A percentile compares a stretch with the other conserved stretches of the same genome.
phyloP scores from a whole-genome alignment of 1,140 invertebrate species.

The Cydia fagiglandana region DNA sequence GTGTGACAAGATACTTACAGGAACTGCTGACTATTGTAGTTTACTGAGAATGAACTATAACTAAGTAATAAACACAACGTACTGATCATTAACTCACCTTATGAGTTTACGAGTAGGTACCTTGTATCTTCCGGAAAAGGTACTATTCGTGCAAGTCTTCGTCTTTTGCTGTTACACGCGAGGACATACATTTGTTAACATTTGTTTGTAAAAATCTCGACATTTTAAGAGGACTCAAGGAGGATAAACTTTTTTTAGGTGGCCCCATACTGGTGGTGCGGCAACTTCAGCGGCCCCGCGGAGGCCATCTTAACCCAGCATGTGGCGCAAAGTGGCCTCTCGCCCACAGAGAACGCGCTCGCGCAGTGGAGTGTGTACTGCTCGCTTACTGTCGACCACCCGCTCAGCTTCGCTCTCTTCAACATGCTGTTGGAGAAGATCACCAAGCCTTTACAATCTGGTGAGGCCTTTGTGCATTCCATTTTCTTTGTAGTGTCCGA shows the following conservation, averaged over 20 bases:
- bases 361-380: conserved; percentile 89
- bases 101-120: no score
- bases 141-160: no score
- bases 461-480: conserved; percentile 44
- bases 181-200: no score
- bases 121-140: no score
- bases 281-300: conserved; percentile 89
- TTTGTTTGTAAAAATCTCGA: no score
- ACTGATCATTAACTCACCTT: no score
- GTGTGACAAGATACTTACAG: no score
- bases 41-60: no score
- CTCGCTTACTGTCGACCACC: conserved; percentile 86
- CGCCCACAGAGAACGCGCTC: conserved; percentile 82
- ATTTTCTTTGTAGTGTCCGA: not conserved
- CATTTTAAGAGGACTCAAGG: no score
- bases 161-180: no score
- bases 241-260: conserved; percentile 71
- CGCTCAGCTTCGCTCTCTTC: conserved; percentile 87
- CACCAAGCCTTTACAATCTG: conserved; percentile 82
- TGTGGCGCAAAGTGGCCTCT: conserved; percentile 93
- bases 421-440: conserved; percentile 83
- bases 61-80: no score
- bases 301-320: conserved; percentile 94
- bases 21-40: no score
- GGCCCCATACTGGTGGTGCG: conserved; percentile 90